A percentile compares a stretch with the other conserved stretches of the same genome.
Conservation (phyloP, 2,797 vertebrate species). For the Pangasius larnaudii region DNA sequence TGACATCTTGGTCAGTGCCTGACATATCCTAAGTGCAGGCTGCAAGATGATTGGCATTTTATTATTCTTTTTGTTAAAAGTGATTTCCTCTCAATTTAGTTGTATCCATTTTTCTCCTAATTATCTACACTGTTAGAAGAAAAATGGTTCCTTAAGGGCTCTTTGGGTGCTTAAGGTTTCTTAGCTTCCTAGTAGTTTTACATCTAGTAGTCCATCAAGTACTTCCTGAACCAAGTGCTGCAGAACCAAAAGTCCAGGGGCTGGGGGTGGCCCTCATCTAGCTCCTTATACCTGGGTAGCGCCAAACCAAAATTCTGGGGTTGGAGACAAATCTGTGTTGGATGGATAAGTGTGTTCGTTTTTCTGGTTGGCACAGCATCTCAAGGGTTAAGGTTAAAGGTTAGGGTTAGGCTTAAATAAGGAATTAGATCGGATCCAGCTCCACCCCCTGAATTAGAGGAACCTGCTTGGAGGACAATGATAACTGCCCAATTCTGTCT, state of each 20-base stretch:
- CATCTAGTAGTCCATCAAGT: not conserved
- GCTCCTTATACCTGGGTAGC: not conserved
- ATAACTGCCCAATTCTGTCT: not conserved
- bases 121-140: not conserved
- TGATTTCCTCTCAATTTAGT: not conserved
- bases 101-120: not conserved
- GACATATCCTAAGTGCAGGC: slow-evolving; percentile 10
- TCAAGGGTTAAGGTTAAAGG: not conserved
- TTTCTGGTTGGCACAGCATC: not conserved
- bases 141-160: not conserved
- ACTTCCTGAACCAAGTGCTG: not conserved
- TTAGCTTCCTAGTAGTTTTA: not conserved
- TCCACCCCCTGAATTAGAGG: not conserved
- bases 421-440: not conserved
- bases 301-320: not conserved
- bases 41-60: not conserved
- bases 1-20: slow-evolving; percentile 40
- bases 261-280: no score
- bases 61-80: not conserved
- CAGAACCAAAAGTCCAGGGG: not conserved
- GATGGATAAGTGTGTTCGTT: not conserved
- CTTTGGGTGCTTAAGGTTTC: not conserved
- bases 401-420: not conserved
- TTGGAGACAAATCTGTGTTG: not conserved
- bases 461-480: not conserved